Evolutionary conservation across 2,113 vertebrate species (phyloP).

Genomic region (Marmota flaviventris): DNA sequence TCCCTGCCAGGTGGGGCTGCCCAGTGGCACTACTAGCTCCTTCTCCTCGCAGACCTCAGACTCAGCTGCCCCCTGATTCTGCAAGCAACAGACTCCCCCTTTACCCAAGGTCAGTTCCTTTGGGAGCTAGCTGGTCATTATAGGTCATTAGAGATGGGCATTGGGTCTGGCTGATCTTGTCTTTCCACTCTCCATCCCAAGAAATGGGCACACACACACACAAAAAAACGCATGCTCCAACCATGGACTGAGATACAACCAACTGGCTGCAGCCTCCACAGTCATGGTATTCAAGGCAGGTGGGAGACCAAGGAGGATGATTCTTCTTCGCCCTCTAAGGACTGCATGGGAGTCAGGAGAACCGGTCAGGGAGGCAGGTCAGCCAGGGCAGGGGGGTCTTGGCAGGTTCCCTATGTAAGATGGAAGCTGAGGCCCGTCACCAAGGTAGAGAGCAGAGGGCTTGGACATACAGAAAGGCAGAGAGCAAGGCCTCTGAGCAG

Average conservation of each 20-base stretch:
- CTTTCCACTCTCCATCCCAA: neutral
- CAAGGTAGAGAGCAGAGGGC: neutral
- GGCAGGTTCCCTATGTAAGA: neutral
- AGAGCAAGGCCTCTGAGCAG: neutral
- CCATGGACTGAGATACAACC: accelerated
- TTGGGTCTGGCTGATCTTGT: neutral
- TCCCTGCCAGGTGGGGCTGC: neutral
- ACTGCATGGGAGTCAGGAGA: neutral
- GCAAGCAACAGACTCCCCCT: neutral
- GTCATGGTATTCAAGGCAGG: neutral
- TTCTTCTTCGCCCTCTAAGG: neutral
- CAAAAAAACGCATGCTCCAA: neutral
- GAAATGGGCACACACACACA: neutral
- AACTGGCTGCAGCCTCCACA: neutral
- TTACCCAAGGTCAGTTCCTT: neutral
- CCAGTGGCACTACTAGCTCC: neutral
- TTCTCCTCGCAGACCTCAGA: neutral
- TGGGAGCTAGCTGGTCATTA: too few relatives aligned
- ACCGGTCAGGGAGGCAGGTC: neutral
- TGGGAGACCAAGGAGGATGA: neutral
- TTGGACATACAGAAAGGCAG: neutral
- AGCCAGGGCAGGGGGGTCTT: neutral
- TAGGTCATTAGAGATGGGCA: neutral
- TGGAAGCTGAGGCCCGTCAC: neutral
- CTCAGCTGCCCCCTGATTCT: neutral